Conservation (phyloP, 30 jellyfish, hydroid and myxozoan genomes). For the Aurelia coerulea region DNA sequence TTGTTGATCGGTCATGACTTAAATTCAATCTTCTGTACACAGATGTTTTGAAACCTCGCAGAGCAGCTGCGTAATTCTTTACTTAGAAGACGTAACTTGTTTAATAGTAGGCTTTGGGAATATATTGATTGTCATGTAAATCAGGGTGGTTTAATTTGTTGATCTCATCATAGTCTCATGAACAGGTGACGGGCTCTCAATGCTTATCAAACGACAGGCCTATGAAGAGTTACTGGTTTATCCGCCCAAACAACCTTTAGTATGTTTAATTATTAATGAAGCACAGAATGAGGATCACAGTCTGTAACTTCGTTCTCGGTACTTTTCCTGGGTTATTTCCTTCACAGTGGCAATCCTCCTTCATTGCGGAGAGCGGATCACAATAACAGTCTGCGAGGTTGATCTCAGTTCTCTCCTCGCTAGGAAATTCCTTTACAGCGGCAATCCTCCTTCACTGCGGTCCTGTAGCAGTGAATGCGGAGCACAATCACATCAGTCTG, state of each 20-base stretch:
- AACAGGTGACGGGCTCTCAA: slow-evolving; percentile 57
- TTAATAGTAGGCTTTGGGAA: slow-evolving; percentile 7
- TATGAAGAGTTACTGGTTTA: slow-evolving; percentile 21
- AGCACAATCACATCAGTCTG: too few relatives aligned
- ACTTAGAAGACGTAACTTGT: not conserved
- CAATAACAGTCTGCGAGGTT: too few relatives aligned
- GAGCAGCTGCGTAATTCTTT: slow-evolving; percentile 60
- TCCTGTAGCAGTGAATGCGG: too few relatives aligned
- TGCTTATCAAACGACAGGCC: slow-evolving; percentile 22
- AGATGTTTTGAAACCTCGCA: not conserved
- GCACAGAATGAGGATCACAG: too few relatives aligned
- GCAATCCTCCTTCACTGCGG: too few relatives aligned
- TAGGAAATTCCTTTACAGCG: too few relatives aligned
- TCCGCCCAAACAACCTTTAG: not conserved
- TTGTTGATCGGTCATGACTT: slow-evolving; percentile 52
- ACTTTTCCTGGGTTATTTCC: too few relatives aligned
- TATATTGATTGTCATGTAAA: slow-evolving; percentile 55
- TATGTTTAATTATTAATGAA: not conserved
- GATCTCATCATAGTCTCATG: slow-evolving; percentile 76
- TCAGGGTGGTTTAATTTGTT: slow-evolving; percentile 55
- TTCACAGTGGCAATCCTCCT: too few relatives aligned
- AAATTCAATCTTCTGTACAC: slow-evolving; percentile 33
- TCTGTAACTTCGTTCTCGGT: too few relatives aligned
- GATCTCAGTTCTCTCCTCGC: too few relatives aligned
- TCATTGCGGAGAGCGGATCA: too few relatives aligned